Conservation (phyloP, 2,797 vertebrate species). For the Vespertilio murinus region DNA sequence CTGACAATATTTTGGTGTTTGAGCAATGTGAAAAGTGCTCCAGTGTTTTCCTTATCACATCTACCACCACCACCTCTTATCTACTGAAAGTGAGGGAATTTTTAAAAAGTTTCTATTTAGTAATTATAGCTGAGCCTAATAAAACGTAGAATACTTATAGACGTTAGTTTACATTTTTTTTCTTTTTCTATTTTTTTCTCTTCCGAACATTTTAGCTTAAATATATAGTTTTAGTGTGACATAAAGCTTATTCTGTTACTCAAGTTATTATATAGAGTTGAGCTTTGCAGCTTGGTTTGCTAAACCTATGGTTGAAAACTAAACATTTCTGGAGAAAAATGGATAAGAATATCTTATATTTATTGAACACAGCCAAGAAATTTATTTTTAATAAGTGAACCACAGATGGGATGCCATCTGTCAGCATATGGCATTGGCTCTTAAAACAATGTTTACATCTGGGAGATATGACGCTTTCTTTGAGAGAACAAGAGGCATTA, state of each 20-base stretch:
- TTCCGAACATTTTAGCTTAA: conserved; percentile 16
- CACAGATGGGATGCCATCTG: conserved; percentile 79
- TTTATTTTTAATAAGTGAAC: conserved; percentile 78
- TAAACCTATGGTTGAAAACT: conserved; percentile 72
- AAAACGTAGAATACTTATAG: conserved; percentile 21
- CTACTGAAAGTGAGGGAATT: not conserved
- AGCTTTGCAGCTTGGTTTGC: conserved; percentile 50
- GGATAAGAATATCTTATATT: conserved; percentile 72
- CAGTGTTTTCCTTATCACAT: not conserved
- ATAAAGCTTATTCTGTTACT: conserved; percentile 29
- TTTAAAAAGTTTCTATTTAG: not conserved
- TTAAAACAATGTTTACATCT: conserved; percentile 77
- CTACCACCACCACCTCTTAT: not conserved
- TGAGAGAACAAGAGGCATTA: conserved; percentile 64
- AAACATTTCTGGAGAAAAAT: conserved; percentile 73
- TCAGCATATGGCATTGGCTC: conserved; percentile 73
- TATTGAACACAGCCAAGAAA: conserved; percentile 74
- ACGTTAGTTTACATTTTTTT: conserved; percentile 50
- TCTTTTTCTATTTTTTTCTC: conserved; percentile 38
- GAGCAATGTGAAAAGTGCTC: not conserved
- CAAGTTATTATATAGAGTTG: conserved; percentile 56
- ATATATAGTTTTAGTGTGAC: conserved; percentile 51
- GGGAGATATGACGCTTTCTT: conserved; percentile 63
- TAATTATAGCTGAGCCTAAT: conserved; percentile 1
- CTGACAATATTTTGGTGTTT: not conserved